Evolutionary conservation across 2,888 invertebrate genomes (phyloP).

Genomic region (Megamerina dolium): DNA sequence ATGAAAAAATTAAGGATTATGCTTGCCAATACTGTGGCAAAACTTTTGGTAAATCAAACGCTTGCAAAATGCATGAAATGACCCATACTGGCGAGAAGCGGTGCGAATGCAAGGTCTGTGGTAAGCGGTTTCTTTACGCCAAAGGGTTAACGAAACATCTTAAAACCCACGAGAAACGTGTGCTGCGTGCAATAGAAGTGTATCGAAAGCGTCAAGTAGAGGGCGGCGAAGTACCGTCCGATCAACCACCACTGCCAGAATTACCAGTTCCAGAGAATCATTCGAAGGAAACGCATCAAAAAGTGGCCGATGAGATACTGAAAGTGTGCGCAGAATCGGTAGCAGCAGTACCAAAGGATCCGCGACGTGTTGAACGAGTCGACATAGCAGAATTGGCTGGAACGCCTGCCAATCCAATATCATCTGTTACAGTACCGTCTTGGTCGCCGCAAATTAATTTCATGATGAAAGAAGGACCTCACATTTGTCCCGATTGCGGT

Average conservation of each 20-base stretch:
- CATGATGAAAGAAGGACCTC: constrained; percentile 45
- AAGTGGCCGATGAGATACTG: constrained; percentile 38
- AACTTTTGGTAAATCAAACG: constrained; percentile 41
- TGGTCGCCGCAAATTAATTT: constrained; percentile 46
- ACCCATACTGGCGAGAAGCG: constrained; percentile 42
- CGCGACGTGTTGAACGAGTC: constrained; percentile 39
- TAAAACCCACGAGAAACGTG: constrained; percentile 42
- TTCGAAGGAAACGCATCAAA: constrained; percentile 28
- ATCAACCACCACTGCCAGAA: constrained; percentile 21
- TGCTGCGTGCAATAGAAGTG: constrained; percentile 40
- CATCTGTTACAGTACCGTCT: constrained; percentile 40
- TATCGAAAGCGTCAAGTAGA: constrained; percentile 41
- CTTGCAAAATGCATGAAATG: constrained; percentile 42
- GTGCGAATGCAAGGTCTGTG: constrained; percentile 41
- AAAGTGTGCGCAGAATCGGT: constrained; percentile 37
- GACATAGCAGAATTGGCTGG: constrained; percentile 41
- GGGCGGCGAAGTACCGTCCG: constrained; percentile 25
- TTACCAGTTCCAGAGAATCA: constrained; percentile 20
- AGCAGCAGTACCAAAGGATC: constrained; percentile 40
- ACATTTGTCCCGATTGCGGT: constrained; percentile 42
- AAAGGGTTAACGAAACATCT: constrained; percentile 42
- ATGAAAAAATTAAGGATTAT: constrained; percentile 42
- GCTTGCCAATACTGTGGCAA: constrained; percentile 43
- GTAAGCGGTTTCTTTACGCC: constrained; percentile 42
- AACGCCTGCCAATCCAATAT: constrained; percentile 41